Percentiles rank a stretch among this genome's conserved stretches.
Conservation (phyloP, 2,888 invertebrate genomes). For the Noctua comes region DNA sequence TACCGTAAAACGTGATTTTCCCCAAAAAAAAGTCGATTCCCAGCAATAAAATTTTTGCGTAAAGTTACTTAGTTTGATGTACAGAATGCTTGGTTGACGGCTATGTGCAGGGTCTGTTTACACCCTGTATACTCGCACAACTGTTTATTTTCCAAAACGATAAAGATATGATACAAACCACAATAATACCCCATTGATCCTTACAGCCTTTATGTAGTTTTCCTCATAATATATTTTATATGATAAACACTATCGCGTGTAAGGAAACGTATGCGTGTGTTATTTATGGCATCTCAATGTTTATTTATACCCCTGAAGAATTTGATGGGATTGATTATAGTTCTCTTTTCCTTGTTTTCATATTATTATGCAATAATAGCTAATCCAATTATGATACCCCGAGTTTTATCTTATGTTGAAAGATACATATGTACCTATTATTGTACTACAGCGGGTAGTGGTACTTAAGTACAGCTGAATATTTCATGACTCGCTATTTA, state of each 20-base stretch:
- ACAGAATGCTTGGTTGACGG: too few relatives aligned
- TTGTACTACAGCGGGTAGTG: not conserved
- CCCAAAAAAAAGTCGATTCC: too few relatives aligned
- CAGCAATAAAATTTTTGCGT: too few relatives aligned
- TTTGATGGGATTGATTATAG: constrained; percentile 29
- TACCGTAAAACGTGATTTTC: too few relatives aligned
- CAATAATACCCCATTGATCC: constrained; percentile 8
- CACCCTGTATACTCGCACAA: not conserved
- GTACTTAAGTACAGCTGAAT: not conserved
- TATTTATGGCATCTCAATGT: constrained; percentile 61
- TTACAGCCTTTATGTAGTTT: constrained; percentile 20
- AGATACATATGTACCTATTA: not conserved
- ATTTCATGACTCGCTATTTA: not conserved
- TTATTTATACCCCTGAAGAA: constrained; percentile 56
- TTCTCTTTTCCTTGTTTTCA: constrained; percentile 28
- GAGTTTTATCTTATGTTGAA: not conserved
- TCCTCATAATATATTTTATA: constrained; percentile 50
- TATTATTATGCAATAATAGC: not conserved
- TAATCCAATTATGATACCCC: not conserved
- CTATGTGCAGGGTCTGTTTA: too few relatives aligned
- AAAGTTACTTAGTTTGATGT: too few relatives aligned
- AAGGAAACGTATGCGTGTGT: constrained; percentile 44
- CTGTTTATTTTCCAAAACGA: not conserved
- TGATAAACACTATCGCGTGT: constrained; percentile 61
- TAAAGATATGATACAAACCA: not conserved